These are phyloP conservation scores for Arbacia lixula DNA, from an alignment of 53 echinoderm and acorn worm species.

Conservation along the genomic window DNA sequence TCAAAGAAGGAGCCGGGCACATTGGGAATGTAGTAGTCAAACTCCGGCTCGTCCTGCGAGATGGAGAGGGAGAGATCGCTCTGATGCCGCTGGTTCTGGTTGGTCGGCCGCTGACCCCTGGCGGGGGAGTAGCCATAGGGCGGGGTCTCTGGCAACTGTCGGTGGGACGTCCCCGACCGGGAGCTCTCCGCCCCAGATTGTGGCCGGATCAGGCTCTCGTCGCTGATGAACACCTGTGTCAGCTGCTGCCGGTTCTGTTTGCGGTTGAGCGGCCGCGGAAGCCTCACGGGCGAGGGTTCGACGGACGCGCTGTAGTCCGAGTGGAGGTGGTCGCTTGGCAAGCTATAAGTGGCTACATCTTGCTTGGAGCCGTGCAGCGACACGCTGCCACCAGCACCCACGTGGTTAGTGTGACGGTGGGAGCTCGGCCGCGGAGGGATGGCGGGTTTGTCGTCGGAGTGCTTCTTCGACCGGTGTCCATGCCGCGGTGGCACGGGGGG, in stretches of 20 bases:
- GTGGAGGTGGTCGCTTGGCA: conserved; percentile 39
- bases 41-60: conserved; percentile 86
- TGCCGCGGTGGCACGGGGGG: conserved; percentile 38
- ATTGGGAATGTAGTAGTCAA: conserved; percentile 83
- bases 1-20: conserved; percentile 84
- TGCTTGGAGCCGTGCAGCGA: conserved; percentile 22
- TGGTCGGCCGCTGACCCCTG: conserved; percentile 20
- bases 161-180: conserved; percentile 69
- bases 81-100: conserved; percentile 9
- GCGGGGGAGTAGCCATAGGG: conserved; percentile 76
- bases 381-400: not conserved
- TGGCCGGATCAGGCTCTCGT: conserved; percentile 82
- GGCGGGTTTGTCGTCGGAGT: conserved; percentile 28
- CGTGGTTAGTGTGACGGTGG: not conserved
- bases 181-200: conserved; percentile 78
- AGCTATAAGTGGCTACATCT: conserved; percentile 26
- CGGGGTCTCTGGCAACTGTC: conserved; percentile 79
- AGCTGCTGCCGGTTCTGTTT: conserved; percentile 77
- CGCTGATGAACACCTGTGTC: conserved; percentile 94
- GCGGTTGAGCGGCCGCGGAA: conserved; percentile 72
- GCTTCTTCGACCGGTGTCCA: conserved; percentile 17
- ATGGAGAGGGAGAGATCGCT: conserved; percentile 77
- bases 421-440: conserved; percentile 31
- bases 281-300: conserved; percentile 77
- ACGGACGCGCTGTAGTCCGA: conserved; percentile 58